Percentiles rank a stretch among this genome's conserved stretches.
Conservation (phyloP, 1,140 invertebrate genomes). For the Papilio polytes region DNA sequence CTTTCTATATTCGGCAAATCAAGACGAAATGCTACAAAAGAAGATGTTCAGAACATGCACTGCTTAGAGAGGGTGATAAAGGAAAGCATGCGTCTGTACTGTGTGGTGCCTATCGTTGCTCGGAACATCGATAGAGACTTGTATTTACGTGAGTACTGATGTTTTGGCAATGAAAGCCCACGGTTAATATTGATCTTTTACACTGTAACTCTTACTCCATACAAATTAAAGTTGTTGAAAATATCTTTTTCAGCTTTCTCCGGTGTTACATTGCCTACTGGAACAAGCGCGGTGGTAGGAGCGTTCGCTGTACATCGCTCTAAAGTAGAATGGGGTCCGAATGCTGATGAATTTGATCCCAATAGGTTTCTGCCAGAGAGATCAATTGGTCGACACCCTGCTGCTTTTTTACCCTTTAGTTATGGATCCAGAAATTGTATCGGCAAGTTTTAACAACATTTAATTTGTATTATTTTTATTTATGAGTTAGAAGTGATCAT, state of each 20-base stretch:
- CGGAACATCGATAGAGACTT: conserved; percentile 63
- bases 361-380: conserved; percentile 86
- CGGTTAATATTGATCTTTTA: background rate
- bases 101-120: conserved; percentile 68
- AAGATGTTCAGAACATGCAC: conserved; percentile 65
- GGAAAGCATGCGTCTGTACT: conserved; percentile 75
- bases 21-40: conserved; percentile 55
- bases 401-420: conserved; percentile 86
- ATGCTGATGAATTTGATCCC: conserved; percentile 84
- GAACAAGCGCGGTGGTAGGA: conserved; percentile 58
- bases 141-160: conserved; percentile 60
- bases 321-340: conserved; percentile 57
- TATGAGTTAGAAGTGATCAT: background rate
- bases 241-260: conserved; percentile 22
- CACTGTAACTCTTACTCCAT: too few relatives aligned
- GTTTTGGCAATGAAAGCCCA: background rate
- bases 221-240: too few relatives aligned
- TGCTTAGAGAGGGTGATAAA: conserved; percentile 74
- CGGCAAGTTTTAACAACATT: conserved; percentile 57
- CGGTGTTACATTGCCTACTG: conserved; percentile 61
- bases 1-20: conserved; percentile 61
- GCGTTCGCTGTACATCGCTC: conserved; percentile 80
- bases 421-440: conserved; percentile 87
- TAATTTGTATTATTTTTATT: background rate
- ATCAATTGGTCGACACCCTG: conserved; percentile 76